A percentile compares a stretch with the other conserved stretches of the same genome.
Evolutionary conservation across 2,797 vertebrate species (phyloP).

Genomic region (Siniperca undulata): DNA sequence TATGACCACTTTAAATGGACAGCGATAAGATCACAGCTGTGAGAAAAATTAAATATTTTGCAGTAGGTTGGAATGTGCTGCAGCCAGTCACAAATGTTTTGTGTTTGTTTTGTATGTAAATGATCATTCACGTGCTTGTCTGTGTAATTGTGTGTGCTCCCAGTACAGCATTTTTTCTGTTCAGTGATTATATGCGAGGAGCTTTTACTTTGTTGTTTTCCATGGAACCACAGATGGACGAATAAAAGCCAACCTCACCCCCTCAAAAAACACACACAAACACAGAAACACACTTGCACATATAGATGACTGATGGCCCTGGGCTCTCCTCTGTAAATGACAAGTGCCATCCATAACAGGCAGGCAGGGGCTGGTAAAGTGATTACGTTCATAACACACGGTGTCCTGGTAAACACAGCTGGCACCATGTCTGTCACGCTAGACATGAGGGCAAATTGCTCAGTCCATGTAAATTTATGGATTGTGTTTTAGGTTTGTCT

Average conservation of each 20-base stretch:
- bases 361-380: slow-evolving; percentile 79
- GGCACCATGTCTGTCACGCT: slow-evolving; percentile 73
- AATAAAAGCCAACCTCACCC: slow-evolving; percentile 46
- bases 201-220: slow-evolving; percentile 34
- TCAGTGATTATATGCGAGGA: slow-evolving; percentile 43
- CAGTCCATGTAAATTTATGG: slow-evolving; percentile 63
- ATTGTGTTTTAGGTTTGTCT: slow-evolving; percentile 61
- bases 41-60: too few species aligned
- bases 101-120: slow-evolving; percentile 2
- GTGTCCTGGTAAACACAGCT: slow-evolving; percentile 81
- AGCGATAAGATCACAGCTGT: neutral
- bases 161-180: slow-evolving; percentile 21
- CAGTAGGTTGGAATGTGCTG: too few species aligned
- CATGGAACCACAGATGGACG: slow-evolving; percentile 20
- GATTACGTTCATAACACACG: slow-evolving; percentile 81
- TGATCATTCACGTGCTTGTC: slow-evolving; percentile 20
- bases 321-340: slow-evolving; percentile 78
- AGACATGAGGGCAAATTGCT: slow-evolving; percentile 66
- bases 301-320: slow-evolving; percentile 75
- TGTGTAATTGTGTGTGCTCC: slow-evolving; percentile 4
- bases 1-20: neutral
- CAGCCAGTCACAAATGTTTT: neutral
- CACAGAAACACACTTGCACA: slow-evolving; percentile 46
- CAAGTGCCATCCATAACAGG: slow-evolving; percentile 84
- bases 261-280: slow-evolving; percentile 35